These are phyloP conservation scores for Tragopan temminckii DNA, from an alignment of 2,797 vertebrate genomes.

Conservation along the genomic window DNA sequence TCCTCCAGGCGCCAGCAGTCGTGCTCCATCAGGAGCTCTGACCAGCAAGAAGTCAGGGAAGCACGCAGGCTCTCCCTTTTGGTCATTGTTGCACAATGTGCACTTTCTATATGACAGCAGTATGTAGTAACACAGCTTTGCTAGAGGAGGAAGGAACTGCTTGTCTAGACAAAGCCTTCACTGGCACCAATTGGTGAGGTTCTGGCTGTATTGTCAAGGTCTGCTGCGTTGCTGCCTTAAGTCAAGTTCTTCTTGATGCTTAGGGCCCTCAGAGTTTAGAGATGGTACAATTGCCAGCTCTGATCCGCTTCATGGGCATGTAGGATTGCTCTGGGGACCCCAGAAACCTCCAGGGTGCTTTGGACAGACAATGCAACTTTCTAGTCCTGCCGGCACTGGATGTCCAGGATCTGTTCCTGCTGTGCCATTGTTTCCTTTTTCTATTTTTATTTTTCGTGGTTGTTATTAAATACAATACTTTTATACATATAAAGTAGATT, in stretches of 20 bases:
- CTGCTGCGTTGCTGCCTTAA: fast-evolving
- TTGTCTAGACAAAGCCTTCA: neutral
- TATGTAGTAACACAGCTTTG: fast-evolving
- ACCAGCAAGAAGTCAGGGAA: neutral
- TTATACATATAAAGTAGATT: conserved; percentile 45
- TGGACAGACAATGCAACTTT: conserved; percentile 47
- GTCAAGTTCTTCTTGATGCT: neutral
- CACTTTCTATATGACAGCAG: neutral
- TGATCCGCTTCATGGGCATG: neutral
- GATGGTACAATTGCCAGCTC: neutral
- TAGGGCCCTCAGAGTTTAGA: neutral
- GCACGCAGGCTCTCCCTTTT: neutral
- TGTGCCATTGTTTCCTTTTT: neutral
- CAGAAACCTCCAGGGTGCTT: conserved; percentile 21
- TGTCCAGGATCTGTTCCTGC: conserved; percentile 6
- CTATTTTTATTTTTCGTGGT: neutral
- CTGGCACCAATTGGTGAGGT: neutral
- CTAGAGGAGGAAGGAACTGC: neutral
- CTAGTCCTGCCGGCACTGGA: neutral
- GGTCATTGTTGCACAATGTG: fast-evolving
- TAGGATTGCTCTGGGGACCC: neutral
- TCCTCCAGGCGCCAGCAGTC: neutral
- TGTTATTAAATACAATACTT: conserved; percentile 40
- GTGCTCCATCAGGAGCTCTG: fast-evolving
- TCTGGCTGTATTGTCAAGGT: neutral